phyloP scores from a whole-genome alignment of 2,113 vertebrate species.

The Lophius piscatorius region DNA sequence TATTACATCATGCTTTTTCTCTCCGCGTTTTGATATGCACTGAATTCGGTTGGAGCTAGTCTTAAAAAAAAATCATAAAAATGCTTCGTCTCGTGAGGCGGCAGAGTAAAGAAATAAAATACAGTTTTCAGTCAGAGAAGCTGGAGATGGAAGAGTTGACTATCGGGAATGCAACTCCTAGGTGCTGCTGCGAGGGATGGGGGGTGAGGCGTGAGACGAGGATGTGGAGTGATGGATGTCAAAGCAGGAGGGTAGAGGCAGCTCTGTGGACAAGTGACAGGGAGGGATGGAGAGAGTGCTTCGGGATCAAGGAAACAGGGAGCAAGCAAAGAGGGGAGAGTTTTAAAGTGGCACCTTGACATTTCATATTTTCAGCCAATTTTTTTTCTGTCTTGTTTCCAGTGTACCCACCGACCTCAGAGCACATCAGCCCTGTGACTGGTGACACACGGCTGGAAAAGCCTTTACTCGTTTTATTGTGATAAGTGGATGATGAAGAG shows the following conservation, averaged over 20 bases:
- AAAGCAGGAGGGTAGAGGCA: background rate
- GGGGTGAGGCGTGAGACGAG: background rate
- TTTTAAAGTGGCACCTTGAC: conserved; percentile 52
- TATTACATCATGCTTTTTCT: too few relatives aligned
- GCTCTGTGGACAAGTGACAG: conserved; percentile 19
- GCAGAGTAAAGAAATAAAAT: too few relatives aligned
- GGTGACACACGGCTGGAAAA: conserved; percentile 24
- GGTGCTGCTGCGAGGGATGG: too few relatives aligned
- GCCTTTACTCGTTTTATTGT: conserved; percentile 18
- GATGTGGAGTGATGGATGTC: conserved; percentile 49
- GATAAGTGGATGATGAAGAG: conserved; percentile 49
- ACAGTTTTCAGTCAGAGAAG: too few relatives aligned
- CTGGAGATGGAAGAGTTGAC: too few relatives aligned
- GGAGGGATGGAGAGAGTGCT: conserved; percentile 23
- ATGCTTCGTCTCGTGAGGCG: too few relatives aligned
- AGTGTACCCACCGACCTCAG: conserved; percentile 16
- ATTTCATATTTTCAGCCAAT: conserved; percentile 58
- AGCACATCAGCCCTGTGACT: conserved; percentile 28
- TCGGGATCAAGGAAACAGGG: conserved; percentile 5
- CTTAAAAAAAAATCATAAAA: too few relatives aligned
- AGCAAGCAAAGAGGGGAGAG: conserved; percentile 1
- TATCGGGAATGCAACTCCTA: too few relatives aligned
- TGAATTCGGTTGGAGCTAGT: too few relatives aligned
- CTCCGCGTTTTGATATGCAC: too few relatives aligned
- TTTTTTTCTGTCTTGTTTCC: conserved; percentile 24